phyloP scores from a whole-genome alignment of 2,113 vertebrate genomes.

The Origma solitaria region DNA sequence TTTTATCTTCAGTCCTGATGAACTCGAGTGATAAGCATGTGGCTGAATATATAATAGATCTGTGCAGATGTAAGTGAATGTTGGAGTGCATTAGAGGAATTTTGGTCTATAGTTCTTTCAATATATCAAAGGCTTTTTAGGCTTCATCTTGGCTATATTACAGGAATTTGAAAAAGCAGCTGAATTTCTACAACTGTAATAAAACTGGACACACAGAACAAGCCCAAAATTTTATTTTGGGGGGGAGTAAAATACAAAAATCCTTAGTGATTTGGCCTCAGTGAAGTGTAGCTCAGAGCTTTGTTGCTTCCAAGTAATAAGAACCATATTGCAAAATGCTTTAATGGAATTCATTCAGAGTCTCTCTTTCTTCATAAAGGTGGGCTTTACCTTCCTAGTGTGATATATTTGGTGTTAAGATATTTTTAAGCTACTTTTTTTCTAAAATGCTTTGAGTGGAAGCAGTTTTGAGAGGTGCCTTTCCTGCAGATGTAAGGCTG shows the following conservation, averaged over 20 bases:
- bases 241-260: background rate
- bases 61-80: background rate
- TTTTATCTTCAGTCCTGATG: slow-evolving; percentile 28
- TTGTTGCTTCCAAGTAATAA: background rate
- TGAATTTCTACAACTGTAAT: background rate
- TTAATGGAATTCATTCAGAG: background rate
- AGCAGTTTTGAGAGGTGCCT: background rate
- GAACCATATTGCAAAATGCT: background rate
- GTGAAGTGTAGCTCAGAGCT: background rate
- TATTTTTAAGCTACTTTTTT: background rate
- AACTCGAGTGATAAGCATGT: background rate
- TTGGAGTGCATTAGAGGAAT: background rate
- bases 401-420: background rate
- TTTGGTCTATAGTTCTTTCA: background rate
- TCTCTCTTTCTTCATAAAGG: background rate
- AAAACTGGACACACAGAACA: background rate
- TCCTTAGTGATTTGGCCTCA: background rate
- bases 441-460: background rate
- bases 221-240: background rate
- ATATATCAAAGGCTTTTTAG: background rate
- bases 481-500: background rate
- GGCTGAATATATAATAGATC: slow-evolving; percentile 29
- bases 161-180: background rate
- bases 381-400: background rate
- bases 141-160: background rate